Evolutionary conservation across 2,888 invertebrate genomes (phyloP), one percentile per base, ranked within the genome.

Genomic region (Lithodes maja): DNA sequence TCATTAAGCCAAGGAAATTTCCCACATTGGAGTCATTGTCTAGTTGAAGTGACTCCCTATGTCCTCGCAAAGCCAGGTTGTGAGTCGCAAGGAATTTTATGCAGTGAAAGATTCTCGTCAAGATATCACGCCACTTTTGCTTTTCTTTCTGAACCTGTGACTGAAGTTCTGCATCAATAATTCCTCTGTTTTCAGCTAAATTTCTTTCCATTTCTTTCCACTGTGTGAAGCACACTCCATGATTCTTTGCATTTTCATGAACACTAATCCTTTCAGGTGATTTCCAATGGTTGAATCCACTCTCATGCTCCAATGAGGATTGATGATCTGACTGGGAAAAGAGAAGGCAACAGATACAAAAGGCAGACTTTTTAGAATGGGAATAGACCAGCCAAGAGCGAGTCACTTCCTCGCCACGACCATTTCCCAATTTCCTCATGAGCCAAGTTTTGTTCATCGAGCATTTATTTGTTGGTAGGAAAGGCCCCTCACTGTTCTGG

Each of bases 201-300:
- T 61, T 61, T 7, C 61, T 61, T 12, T 61, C 61, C 61, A 61
- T 61, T 61, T 61, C 61, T 54, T 80, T 80, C 55, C 80, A 80
- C 54, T 80, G 55, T 5, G 80, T 80, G 80, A 80, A 61, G 12
- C 61, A 61, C 61, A 7, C 61, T 1, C 61, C 0, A 50, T 33
- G 33, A 49, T 33, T 33, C 7, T 7, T 61, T 7, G 61, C 12
- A 12, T 12, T 61, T 61, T 33, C 2, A 77, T 33, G 49, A 74
- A 74, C 74, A 74, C 74, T 74, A 5, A 74, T 74, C 74, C 12
- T 74, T 17, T 17, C 80, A 80, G 80, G 80, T 77, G 80, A 1
- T 80, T 80, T 80, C 80, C 80, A 80, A 53, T 53, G 80, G 80
- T 54, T 80, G 80, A 80, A 52, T 80, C 53, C 80, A 80, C 54